Evolutionary conservation across 1,140 invertebrate species (phyloP).

Genomic region (Orchesella cincta): DNA sequence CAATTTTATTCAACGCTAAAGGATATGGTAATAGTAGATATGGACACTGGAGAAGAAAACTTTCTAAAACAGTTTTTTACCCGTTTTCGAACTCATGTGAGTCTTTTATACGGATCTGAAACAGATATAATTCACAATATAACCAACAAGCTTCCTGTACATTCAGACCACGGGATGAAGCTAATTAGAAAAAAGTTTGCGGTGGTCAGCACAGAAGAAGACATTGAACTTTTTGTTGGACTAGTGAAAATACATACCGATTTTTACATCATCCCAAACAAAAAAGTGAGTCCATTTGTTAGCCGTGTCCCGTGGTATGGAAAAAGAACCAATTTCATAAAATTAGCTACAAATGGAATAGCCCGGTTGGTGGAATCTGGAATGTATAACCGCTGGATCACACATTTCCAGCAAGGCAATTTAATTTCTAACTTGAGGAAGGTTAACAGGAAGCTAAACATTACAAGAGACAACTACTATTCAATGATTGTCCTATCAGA

Average conservation of each 20-base stretch:
- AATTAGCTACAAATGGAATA: neutral
- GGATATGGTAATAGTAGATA: neutral
- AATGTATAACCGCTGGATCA: neutral
- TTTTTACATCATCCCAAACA: neutral
- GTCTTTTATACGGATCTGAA: neutral
- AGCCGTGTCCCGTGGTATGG: neutral
- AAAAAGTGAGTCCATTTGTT: neutral
- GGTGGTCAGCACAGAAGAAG: neutral
- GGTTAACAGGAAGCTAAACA: neutral
- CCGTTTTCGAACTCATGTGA: neutral
- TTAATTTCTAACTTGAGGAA: neutral
- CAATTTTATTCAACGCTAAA: neutral
- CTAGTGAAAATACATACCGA: neutral
- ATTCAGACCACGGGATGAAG: neutral
- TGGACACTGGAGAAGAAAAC: neutral
- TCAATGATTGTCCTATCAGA: neutral
- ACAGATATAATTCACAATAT: neutral
- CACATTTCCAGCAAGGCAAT: neutral
- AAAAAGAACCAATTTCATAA: neutral
- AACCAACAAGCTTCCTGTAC: neutral
- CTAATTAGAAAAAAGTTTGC: neutral
- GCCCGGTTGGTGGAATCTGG: neutral
- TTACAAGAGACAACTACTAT: neutral
- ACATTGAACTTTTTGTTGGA: neutral
- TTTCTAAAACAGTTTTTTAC: neutral